Evolutionary conservation across 2,113 vertebrate species (phyloP), one percentile per base, ranked within the genome.

Genomic region (Burhinus oedicnemus): DNA sequence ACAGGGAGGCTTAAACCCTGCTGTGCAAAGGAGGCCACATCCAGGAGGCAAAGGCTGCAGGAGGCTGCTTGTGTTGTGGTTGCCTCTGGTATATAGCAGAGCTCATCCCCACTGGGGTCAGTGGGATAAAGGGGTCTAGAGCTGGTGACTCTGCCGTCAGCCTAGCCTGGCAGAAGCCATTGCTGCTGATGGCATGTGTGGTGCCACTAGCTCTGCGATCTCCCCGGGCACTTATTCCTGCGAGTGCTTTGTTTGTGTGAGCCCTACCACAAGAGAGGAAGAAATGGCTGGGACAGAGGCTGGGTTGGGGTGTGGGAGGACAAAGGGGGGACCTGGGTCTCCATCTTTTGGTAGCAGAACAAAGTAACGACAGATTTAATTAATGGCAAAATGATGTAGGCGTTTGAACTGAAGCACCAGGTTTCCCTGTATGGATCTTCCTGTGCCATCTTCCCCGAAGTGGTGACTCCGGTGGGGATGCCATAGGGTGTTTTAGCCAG

Each of bases 21-120:
- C 72, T 57, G 49, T 58, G 52, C 22, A 60, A 29, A 84, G 47
- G 77, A 89, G 74, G 38, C 54, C 77, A 72, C 34, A 72, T 71
- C 40, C 10, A 2, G 60, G 64, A 69, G 91, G 30, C 26, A 60
- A 27, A 90, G 69, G 8, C 44, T 64, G n/a, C 0, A 0, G 26
- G 26, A 36, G 27, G 34, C 36, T 71, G 51, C 40, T 78, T 0
- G 1, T 30, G 14, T 51, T 82, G 52, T 1, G 0, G 17, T 72
- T 85, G 83, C 70, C 70, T 83, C 66, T 34, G 40, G 25, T 49
- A 6, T 0, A 0, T 18, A n/a, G n/a, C 69, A 70, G 52, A 83
- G 85, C 38, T 92, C 52, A 23, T 12, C n/a, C 65, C 52, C 19
- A 8, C 15, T 0, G 4, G 25, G 14, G 10, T 70, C 72, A 58